Percentiles rank a stretch among this genome's conserved stretches.
These are phyloP conservation scores for Spodoptera frugiperda DNA, from an alignment of 1,140 invertebrate genomes.

Conservation along the genomic window DNA sequence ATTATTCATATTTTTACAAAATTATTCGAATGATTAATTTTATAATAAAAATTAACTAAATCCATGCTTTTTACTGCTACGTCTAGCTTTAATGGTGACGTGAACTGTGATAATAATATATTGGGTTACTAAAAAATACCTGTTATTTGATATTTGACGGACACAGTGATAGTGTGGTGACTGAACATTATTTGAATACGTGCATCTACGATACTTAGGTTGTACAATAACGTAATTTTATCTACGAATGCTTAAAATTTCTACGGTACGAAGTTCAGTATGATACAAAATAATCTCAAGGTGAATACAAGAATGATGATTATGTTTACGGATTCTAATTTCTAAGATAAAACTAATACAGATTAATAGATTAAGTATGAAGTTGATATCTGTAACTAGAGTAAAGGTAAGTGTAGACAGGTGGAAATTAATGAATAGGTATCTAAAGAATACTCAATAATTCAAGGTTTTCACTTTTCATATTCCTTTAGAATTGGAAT, in stretches of 20 bases:
- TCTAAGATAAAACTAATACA: background rate
- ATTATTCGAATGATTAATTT: constrained; percentile 14
- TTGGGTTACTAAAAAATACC: background rate
- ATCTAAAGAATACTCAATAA: no score
- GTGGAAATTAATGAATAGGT: no score
- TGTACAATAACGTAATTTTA: background rate
- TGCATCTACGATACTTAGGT: constrained; percentile 14
- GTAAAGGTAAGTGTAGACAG: no score
- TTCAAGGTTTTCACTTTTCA: no score
- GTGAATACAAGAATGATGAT: background rate
- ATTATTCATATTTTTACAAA: constrained; percentile 43
- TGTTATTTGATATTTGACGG: constrained; percentile 3
- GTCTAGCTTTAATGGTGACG: constrained; percentile 38
- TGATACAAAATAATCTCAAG: constrained; percentile 15
- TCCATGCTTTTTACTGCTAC: constrained; percentile 47
- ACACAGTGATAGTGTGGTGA: constrained; percentile 25
- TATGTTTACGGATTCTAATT: constrained; percentile 26
- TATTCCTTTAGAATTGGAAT: no score
- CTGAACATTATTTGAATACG: constrained; percentile 16
- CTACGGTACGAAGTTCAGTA: background rate
- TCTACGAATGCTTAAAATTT: constrained; percentile 14
- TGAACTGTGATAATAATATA: constrained; percentile 23
- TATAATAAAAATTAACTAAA: constrained; percentile 33
- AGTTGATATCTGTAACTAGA: background rate
- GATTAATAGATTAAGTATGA: background rate